Conservation (phyloP, 1,140 invertebrate species). For the Penaeus japonicus region DNA sequence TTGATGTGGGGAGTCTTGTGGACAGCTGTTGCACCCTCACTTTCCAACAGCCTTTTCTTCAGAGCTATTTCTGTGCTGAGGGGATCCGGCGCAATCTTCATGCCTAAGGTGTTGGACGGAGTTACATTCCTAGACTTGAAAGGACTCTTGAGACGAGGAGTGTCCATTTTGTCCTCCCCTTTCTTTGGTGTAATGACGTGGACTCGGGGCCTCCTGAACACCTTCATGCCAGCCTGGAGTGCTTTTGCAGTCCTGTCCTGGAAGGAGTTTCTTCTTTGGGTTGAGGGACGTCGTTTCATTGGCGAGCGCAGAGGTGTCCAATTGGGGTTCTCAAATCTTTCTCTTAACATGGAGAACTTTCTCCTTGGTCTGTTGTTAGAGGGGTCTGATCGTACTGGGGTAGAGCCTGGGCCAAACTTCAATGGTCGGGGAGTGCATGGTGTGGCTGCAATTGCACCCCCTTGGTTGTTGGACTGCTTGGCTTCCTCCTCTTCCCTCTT, state of each 20-base stretch:
- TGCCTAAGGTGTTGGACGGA: constrained; percentile 8
- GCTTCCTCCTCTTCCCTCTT: constrained; percentile 8
- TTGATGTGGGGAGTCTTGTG: constrained; percentile 40
- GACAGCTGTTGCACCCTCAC: neutral
- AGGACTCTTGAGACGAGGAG: constrained; percentile 50
- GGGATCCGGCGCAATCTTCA: neutral
- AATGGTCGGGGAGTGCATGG: constrained; percentile 63
- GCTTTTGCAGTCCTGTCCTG: constrained; percentile 49
- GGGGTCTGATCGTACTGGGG: neutral
- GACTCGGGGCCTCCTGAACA: constrained; percentile 52
- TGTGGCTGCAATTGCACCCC: neutral
- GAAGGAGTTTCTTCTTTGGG: constrained; percentile 49
- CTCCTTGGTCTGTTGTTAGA: constrained; percentile 66
- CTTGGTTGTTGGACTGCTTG: neutral
- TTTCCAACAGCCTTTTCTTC: neutral
- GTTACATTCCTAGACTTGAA: constrained; percentile 44
- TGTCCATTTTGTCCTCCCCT: constrained; percentile 38
- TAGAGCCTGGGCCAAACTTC: neutral
- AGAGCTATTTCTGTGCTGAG: neutral
- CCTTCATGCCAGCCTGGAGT: constrained; percentile 54
- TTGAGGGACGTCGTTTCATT: constrained; percentile 61
- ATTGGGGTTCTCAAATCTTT: constrained; percentile 68
- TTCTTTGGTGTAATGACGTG: constrained; percentile 55
- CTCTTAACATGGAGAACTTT: constrained; percentile 71
- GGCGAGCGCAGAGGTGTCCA: constrained; percentile 63